Evolutionary conservation across 1,140 invertebrate genomes (phyloP), one percentile per base, ranked within the genome.

Genomic region (Drosophila jambulina): DNA sequence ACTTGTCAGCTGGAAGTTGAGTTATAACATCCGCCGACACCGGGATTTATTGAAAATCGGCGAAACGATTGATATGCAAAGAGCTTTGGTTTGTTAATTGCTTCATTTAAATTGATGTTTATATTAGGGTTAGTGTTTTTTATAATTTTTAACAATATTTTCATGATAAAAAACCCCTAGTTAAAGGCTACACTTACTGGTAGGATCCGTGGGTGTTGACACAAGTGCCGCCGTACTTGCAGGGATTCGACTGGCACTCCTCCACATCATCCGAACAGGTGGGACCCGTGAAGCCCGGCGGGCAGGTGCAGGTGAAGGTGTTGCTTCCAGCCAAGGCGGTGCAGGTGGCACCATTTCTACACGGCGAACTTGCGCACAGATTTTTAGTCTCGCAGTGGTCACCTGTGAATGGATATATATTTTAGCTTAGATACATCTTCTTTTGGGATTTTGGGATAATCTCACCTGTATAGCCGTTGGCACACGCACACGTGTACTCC

Each of bases 181-280:
- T 13, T 36, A 36, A 7, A 0, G 32, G 32, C 13, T 34, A 34
- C 10, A 36, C 45, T 97, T 94, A 97, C 95, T 96, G 96, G 94
- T 98, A 98, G 46, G 96, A 97, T 79, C 97, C 97, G 91, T 97
- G 97, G 58, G 96, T 97, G 93, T 98, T 98, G 86, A 95, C 95
- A 92, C 97, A 98, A 60, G 93, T 94, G 56, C 96, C 95, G 45
- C 97, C 97, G 78, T 97, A 95, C 80, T 95, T 94, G 93, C 97
- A 98, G 6, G 97, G 96, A 51, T 96, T 95, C 43, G 94, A 94
- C 6, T 93, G 91, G 93, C 98, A 99, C 93, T 99, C 98, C 92
- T 98, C 95, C 45, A 98, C 96, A 93, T 99, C 98, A 63, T 97
- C 96, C 53, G 95, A 95, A 93, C 98, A 99, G 56, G 96, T 96